Evolutionary conservation across 2,797 vertebrate species (phyloP).

Genomic region (Eidolon dupreanum): DNA sequence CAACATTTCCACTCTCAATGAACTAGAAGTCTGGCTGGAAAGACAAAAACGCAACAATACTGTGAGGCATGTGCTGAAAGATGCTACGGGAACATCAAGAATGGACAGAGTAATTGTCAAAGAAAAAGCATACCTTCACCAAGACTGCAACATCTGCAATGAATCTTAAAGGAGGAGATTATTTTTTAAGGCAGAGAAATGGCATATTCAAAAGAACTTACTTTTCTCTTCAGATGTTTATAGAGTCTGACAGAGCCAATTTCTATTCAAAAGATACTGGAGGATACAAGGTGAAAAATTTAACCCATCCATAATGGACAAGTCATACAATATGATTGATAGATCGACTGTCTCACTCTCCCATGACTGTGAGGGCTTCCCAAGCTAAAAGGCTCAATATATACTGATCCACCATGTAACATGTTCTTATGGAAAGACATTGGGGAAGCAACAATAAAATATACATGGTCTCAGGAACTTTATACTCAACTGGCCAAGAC

Average conservation of each 20-base stretch:
- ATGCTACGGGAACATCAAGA: neutral
- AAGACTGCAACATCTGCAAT: neutral
- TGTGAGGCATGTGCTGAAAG: neutral
- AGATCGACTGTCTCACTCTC: neutral
- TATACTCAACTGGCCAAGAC: neutral
- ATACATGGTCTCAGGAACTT: neutral
- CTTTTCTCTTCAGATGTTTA: neutral
- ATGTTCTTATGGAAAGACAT: neutral
- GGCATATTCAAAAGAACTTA: neutral
- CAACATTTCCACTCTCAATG: neutral
- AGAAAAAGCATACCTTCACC: neutral
- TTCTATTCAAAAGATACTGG: neutral
- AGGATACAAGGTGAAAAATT: neutral
- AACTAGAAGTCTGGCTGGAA: slow-evolving; percentile 4
- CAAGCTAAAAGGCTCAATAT: neutral
- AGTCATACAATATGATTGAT: neutral
- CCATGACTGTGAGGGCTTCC: neutral
- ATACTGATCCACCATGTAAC: neutral
- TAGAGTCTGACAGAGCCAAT: neutral
- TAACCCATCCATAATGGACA: neutral
- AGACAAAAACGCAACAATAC: neutral
- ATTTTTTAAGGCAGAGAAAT: neutral
- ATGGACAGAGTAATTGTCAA: neutral
- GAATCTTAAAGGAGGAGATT: neutral
- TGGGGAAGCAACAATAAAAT: neutral